Conservation (phyloP, 2,888 invertebrate species). For the Eretmocerus hayati region DNA sequence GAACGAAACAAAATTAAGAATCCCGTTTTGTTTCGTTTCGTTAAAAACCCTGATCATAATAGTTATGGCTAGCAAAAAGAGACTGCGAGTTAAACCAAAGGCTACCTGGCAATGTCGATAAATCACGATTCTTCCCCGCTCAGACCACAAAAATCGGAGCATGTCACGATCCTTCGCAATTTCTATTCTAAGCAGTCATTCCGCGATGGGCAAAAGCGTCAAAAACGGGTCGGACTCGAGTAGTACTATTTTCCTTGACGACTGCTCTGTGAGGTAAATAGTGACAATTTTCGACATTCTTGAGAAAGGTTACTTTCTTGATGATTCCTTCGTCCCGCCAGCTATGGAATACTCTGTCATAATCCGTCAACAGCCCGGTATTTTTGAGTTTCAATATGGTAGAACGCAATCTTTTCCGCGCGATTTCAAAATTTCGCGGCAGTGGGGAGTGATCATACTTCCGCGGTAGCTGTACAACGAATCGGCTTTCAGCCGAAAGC, state of each 20-base stretch:
- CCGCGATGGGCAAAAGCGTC: conserved; percentile 29
- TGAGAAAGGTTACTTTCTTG: background rate
- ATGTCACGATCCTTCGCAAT: no score
- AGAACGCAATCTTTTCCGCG: background rate
- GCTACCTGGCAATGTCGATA: no score
- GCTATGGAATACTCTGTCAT: background rate
- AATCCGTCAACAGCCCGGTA: background rate
- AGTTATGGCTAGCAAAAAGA: no score
- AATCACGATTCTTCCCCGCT: no score
- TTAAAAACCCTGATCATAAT: no score
- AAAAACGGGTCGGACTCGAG: conserved; percentile 26
- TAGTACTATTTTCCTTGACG: conserved; percentile 21
- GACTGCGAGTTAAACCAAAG: no score
- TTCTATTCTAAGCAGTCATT: conserved; percentile 27
- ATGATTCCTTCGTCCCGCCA: background rate
- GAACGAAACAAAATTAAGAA: no score
- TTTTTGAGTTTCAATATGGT: background rate
- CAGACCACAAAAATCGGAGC: no score
- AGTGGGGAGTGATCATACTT: background rate
- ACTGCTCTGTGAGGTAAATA: conserved; percentile 22
- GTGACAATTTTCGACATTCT: background rate
- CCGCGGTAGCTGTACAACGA: background rate
- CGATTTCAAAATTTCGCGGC: background rate
- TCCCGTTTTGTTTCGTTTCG: no score
- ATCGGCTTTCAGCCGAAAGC: background rate